Percentiles rank a stretch among this genome's conserved stretches.
phyloP scores from a whole-genome alignment of 2,888 invertebrate species.

The Dorcus hopei region DNA sequence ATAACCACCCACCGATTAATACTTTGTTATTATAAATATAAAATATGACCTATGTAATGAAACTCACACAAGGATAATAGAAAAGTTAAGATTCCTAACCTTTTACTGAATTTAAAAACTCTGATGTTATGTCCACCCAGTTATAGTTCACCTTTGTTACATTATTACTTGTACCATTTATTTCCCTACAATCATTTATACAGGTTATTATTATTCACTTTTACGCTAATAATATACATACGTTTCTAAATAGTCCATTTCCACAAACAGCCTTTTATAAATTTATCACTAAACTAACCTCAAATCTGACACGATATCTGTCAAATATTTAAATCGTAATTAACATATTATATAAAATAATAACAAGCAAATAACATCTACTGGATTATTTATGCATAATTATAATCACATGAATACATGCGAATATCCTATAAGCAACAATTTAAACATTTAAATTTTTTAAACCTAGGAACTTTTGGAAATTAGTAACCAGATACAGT shows the following conservation, averaged over 20 bases:
- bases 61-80: background rate
- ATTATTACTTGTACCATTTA: conserved; percentile 13
- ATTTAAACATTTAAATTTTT: too few relatives aligned
- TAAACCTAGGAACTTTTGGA: too few relatives aligned
- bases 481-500: too few relatives aligned
- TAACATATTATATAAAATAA: too few relatives aligned
- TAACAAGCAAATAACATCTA: too few relatives aligned
- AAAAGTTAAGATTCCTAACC: conserved; percentile 42
- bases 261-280: background rate
- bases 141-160: conserved; percentile 47
- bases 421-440: too few relatives aligned
- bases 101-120: conserved; percentile 62
- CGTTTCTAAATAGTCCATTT: conserved; percentile 17
- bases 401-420: too few relatives aligned
- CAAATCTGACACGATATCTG: too few relatives aligned
- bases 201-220: background rate
- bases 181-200: conserved; percentile 7
- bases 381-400: too few relatives aligned
- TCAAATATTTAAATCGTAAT: too few relatives aligned
- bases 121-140: conserved; percentile 59
- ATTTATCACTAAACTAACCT: too few relatives aligned
- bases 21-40: background rate
- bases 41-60: background rate
- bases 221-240: conserved; percentile 5
- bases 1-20: background rate